Conservation (phyloP, 1,140 invertebrate species). For the Drosophila bocki region DNA sequence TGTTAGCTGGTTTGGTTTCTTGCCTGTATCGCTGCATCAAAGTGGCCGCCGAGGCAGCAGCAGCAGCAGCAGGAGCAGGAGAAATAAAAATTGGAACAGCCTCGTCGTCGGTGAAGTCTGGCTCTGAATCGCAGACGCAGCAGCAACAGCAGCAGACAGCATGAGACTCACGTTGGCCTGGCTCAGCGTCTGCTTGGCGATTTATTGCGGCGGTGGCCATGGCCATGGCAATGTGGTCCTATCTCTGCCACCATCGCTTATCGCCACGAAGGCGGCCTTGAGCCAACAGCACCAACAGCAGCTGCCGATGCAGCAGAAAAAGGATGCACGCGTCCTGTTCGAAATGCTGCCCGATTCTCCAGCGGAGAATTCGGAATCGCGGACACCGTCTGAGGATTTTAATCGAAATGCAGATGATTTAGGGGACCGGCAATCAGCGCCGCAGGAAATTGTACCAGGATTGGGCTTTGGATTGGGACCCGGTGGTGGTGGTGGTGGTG, state of each 20-base stretch:
- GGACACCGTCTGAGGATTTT: constrained; percentile 60
- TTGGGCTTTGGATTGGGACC: constrained; percentile 25
- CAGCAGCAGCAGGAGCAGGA: constrained; percentile 1
- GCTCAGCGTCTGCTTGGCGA: constrained; percentile 77
- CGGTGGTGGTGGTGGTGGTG: neutral
- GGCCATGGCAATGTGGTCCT: constrained; percentile 73
- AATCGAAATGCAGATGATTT: constrained; percentile 81
- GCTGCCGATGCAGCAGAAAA: constrained; percentile 57
- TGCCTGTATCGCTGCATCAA: constrained; percentile 61
- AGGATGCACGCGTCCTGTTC: constrained; percentile 81
- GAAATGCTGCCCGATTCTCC: constrained; percentile 54
- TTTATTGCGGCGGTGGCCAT: constrained; percentile 79
- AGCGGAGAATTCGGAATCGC: constrained; percentile 43
- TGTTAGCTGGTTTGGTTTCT: constrained; percentile 21
- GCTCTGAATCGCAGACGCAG: neutral
- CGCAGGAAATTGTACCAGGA: constrained; percentile 69
- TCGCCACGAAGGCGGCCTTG: constrained; percentile 82
- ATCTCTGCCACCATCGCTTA: constrained; percentile 85
- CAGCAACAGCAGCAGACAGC: constrained; percentile 45
- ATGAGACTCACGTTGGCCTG: constrained; percentile 82
- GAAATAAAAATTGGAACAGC: constrained; percentile 63
- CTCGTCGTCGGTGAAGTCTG: constrained; percentile 23
- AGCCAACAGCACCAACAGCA: constrained; percentile 39
- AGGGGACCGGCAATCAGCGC: constrained; percentile 68
- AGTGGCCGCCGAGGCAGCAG: constrained; percentile 58